phyloP scores from a whole-genome alignment of 2,797 vertebrate genomes.

The Sitta carolinensis region DNA sequence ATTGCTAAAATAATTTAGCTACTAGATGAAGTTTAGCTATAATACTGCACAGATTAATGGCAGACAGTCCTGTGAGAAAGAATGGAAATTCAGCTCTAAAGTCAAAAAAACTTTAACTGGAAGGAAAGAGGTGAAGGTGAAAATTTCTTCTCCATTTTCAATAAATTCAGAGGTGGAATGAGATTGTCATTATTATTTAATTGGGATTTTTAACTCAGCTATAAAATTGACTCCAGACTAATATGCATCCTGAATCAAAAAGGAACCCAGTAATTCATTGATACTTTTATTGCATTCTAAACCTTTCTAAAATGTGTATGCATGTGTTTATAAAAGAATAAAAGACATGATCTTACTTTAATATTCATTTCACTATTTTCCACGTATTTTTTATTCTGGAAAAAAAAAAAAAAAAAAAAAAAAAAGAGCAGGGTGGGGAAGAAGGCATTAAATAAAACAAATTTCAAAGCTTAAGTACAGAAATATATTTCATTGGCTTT shows the following conservation, averaged over 20 bases:
- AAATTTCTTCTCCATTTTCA: background rate
- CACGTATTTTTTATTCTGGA: background rate
- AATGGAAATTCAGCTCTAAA: background rate
- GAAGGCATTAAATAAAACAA: background rate
- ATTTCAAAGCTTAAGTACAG: constrained; percentile 19
- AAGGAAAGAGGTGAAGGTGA: background rate
- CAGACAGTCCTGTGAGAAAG: background rate
- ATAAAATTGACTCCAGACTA: background rate
- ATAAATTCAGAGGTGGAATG: background rate
- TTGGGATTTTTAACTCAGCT: background rate
- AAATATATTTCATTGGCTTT: constrained; percentile 18
- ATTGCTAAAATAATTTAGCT: background rate
- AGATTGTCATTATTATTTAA: background rate
- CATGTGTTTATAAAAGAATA: background rate
- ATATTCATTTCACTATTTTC: background rate
- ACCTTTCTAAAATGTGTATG: background rate
- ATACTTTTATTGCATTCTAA: background rate
- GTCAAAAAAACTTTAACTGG: background rate
- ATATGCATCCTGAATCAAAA: background rate
- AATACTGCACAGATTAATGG: background rate
- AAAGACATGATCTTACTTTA: background rate
- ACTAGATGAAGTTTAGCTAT: background rate
- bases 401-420: background rate
- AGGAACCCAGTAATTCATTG: background rate
- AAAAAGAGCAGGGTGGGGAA: background rate